These are phyloP conservation scores for Cercopithecus mona DNA, from an alignment of 2,113 vertebrate genomes.

Conservation along the genomic window DNA sequence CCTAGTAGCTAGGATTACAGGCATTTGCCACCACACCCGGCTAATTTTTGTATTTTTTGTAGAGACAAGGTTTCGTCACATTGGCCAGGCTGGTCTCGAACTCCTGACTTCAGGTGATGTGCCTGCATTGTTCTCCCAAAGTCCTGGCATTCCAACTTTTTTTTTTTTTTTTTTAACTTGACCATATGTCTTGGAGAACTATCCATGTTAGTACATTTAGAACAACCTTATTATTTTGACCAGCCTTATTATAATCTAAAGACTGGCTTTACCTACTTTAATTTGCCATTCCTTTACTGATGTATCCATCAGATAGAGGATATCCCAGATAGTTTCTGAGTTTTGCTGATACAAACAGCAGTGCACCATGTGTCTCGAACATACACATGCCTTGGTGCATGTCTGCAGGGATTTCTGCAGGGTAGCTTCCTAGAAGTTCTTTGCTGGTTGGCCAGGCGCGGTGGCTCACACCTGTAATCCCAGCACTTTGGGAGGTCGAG, in stretches of 20 bases:
- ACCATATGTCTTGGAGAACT: neutral
- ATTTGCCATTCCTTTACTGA: neutral
- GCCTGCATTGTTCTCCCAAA: too few species aligned
- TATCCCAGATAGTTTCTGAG: too few species aligned
- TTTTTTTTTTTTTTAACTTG: neutral
- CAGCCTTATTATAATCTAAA: neutral
- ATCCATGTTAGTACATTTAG: neutral
- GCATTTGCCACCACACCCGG: too few species aligned
- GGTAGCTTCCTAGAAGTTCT: neutral
- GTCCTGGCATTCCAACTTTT: too few species aligned
- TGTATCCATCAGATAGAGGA: too few species aligned
- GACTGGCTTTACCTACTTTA: neutral
- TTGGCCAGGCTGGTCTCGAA: too few species aligned
- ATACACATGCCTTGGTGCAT: accelerated
- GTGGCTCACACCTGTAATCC: too few species aligned
- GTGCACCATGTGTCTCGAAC: neutral
- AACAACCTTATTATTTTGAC: neutral
- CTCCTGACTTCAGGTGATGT: too few species aligned
- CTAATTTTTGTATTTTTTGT: too few species aligned
- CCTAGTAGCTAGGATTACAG: too few species aligned
- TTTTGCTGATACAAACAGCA: neutral
- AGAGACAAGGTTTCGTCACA: too few species aligned
- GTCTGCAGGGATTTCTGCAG: neutral
- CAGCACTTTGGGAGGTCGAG: too few species aligned
- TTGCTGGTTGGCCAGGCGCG: neutral